phyloP scores from a whole-genome alignment of 2,113 vertebrate genomes.

The Oreocharis arfaki region DNA sequence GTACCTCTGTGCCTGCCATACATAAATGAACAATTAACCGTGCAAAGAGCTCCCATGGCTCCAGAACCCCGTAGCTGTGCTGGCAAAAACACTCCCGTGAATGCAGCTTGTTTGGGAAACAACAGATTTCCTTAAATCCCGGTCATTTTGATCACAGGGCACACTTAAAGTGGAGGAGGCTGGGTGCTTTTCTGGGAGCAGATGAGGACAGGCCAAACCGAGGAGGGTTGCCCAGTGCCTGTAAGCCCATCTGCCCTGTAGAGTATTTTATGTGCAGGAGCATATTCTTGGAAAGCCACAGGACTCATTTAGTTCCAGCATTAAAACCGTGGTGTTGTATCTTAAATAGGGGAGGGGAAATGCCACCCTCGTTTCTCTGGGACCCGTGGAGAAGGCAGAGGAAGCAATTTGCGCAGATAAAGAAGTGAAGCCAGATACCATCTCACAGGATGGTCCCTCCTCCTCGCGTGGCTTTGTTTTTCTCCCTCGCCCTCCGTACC shows the following conservation, averaged over 20 bases:
- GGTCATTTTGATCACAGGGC: background rate
- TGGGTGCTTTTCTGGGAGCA: background rate
- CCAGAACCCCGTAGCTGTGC: background rate
- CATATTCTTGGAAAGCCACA: background rate
- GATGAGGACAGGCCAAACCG: background rate
- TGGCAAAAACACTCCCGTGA: background rate
- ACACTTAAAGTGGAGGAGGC: background rate
- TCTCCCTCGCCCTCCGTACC: background rate
- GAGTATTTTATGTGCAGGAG: background rate
- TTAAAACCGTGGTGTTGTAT: rapidly evolving
- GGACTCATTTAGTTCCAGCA: background rate
- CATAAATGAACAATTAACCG: background rate
- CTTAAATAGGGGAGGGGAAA: background rate
- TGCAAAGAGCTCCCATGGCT: rapidly evolving
- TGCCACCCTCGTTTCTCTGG: background rate
- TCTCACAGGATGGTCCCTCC: constrained; percentile 48
- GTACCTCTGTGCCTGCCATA: rapidly evolving
- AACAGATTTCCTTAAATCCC: background rate
- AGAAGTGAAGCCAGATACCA: constrained; percentile 11
- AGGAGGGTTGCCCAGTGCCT: background rate
- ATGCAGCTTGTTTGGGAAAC: background rate
- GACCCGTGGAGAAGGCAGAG: background rate
- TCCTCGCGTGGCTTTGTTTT: constrained; percentile 45
- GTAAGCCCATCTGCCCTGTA: background rate
- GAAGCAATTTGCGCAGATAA: constrained; percentile 43